Evolutionary conservation across 2,888 invertebrate species (phyloP).

Genomic region (Cactoblastis cactorum): DNA sequence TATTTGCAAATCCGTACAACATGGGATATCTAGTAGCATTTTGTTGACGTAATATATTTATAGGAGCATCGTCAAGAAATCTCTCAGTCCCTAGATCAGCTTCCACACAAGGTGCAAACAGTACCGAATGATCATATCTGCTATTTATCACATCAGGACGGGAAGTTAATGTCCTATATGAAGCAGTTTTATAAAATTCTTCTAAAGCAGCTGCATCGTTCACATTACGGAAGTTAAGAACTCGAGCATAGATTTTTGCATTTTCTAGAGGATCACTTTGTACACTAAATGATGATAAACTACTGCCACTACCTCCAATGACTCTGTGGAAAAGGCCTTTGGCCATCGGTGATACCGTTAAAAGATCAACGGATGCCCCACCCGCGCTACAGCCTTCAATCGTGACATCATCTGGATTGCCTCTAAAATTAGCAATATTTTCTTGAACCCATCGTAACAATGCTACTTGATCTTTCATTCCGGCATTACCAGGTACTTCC

Average conservation of each 20-base stretch:
- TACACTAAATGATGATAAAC: slow-evolving; percentile 29
- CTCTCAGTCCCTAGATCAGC: slow-evolving; percentile 26
- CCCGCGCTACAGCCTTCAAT: slow-evolving; percentile 8
- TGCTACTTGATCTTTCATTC: slow-evolving; percentile 38
- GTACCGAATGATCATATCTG: slow-evolving; percentile 27
- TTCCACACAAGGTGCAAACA: slow-evolving; percentile 36
- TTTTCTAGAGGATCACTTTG: slow-evolving; percentile 36
- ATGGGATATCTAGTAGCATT: slow-evolving; percentile 36
- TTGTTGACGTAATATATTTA: too few relatives aligned
- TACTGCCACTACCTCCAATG: slow-evolving; percentile 41
- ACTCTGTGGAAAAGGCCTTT: slow-evolving; percentile 25
- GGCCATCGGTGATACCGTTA: not conserved
- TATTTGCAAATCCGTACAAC: slow-evolving; percentile 41
- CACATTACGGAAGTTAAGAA: slow-evolving; percentile 28
- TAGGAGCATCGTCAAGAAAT: slow-evolving; percentile 35
- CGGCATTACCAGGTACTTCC: slow-evolving; percentile 38
- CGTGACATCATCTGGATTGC: too few relatives aligned
- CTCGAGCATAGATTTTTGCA: slow-evolving; percentile 33
- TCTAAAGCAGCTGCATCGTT: slow-evolving; percentile 40
- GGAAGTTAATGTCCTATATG: slow-evolving; percentile 33
- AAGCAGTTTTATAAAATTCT: slow-evolving; percentile 37
- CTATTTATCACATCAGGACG: slow-evolving; percentile 17
- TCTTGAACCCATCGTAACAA: slow-evolving; percentile 32
- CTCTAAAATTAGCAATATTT: slow-evolving; percentile 31
- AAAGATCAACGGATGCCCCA: slow-evolving; percentile 2